A percentile compares a stretch with the other conserved stretches of the same genome.
Evolutionary conservation across 2,888 invertebrate genomes (phyloP).

Genomic region (Melanophora roralis): DNA sequence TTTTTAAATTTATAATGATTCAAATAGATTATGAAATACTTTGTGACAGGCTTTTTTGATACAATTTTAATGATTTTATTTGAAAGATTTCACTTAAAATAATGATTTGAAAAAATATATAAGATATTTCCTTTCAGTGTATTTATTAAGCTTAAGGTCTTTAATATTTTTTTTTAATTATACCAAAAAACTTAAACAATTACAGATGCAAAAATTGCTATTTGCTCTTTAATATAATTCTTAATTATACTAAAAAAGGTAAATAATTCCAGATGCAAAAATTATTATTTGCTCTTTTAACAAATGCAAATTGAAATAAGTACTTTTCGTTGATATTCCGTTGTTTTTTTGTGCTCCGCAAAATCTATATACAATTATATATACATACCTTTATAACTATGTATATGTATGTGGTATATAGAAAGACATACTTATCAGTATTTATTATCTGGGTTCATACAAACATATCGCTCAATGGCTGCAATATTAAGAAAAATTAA

Average conservation of each 20-base stretch:
- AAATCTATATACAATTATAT: background rate
- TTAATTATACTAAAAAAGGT: background rate
- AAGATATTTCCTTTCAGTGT: background rate
- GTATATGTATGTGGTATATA: no score
- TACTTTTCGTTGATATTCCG: background rate
- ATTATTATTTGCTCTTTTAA: background rate
- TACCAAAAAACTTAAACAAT: background rate
- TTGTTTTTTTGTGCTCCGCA: slow-evolving; percentile 12
- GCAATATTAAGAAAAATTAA: no score
- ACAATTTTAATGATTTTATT: slow-evolving; percentile 2
- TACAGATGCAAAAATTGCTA: no score
- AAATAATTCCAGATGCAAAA: background rate
- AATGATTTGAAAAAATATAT: background rate
- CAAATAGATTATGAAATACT: background rate
- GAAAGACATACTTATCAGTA: slow-evolving; percentile 22
- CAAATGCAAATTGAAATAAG: slow-evolving; percentile 9
- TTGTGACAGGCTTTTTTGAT: background rate
- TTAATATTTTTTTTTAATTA: no score
- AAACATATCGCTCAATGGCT: background rate
- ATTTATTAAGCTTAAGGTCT: no score
- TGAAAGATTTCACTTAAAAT: background rate
- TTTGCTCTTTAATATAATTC: background rate
- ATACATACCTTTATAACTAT: no score
- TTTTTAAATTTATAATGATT: slow-evolving; percentile 1
- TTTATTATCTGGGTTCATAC: slow-evolving; percentile 24